These are phyloP conservation scores for Asarcornis scutulata DNA, from an alignment of 2,113 vertebrate species.

Conservation along the genomic window DNA sequence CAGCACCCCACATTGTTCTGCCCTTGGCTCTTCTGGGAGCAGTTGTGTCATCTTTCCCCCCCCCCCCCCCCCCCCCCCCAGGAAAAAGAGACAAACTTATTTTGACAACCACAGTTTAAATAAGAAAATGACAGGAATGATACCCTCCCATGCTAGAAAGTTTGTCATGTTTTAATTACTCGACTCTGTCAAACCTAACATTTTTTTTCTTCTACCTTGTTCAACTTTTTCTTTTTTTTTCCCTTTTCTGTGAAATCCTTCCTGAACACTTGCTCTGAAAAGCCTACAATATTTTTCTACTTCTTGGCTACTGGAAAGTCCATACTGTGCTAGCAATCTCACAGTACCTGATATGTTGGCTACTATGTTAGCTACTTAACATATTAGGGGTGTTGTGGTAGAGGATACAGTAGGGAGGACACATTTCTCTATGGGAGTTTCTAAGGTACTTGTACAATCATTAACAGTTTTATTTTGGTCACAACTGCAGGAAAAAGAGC, in stretches of 20 bases:
- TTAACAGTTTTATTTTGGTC: constrained; percentile 1
- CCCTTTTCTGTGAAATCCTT: constrained; percentile 17
- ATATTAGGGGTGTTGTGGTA: neutral
- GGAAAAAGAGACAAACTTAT: neutral
- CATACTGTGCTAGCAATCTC: constrained; percentile 8
- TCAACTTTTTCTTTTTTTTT: neutral
- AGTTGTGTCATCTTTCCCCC: too few relatives aligned
- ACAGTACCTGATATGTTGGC: neutral
- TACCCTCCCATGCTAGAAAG: neutral
- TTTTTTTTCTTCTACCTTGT: constrained; percentile 1
- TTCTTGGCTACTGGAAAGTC: constrained; percentile 15
- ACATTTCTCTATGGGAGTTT: neutral
- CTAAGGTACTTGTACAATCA: neutral
- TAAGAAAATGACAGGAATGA: neutral
- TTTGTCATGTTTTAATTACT: constrained; percentile 31
- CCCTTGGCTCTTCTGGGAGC: neutral
- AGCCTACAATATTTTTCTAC: constrained; percentile 1
- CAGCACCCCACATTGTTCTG: neutral
- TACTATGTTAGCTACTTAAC: neutral
- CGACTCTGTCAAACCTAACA: neutral
- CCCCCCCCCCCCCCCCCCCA: neutral
- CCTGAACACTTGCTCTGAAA: constrained; percentile 27
- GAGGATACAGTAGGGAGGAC: neutral
- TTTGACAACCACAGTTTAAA: neutral
- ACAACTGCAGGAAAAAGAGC: neutral